Conservation (phyloP, 1,140 invertebrate genomes). For the Aphidius gifuensis region DNA sequence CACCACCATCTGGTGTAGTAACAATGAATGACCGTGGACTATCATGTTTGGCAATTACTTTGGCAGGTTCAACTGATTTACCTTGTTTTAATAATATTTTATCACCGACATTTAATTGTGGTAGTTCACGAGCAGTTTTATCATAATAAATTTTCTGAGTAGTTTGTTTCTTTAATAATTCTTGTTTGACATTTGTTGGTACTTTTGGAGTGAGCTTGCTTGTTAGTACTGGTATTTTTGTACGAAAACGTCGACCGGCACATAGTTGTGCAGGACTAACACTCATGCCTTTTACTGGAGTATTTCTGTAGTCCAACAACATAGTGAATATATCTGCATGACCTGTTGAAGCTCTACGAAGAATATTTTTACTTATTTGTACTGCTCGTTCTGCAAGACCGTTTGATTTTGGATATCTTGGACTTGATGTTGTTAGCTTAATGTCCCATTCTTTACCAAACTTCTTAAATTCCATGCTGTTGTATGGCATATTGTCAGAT, state of each 20-base stretch:
- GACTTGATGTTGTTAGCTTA: constrained; percentile 33
- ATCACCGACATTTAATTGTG: not conserved
- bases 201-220: not conserved
- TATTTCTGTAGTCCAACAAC: constrained; percentile 29
- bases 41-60: not conserved
- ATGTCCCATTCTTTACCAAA: constrained; percentile 34
- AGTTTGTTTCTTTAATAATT: not conserved
- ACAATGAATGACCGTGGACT: not conserved
- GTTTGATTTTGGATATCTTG: constrained; percentile 33
- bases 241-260: not conserved
- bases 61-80: not conserved
- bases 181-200: not conserved
- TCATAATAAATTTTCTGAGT: not conserved
- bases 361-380: constrained; percentile 28
- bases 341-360: constrained; percentile 29
- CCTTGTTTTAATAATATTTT: constrained; percentile 4
- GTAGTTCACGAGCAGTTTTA: not conserved
- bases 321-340: constrained; percentile 26
- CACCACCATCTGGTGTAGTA: not conserved
- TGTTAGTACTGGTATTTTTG: constrained; percentile 6
- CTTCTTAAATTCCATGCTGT: constrained; percentile 23
- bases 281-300: constrained; percentile 1
- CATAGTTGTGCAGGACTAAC: not conserved
- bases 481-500: constrained; percentile 37
- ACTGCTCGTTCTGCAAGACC: constrained; percentile 32